Percentiles rank a stretch among this genome's conserved stretches.
These are phyloP conservation scores for Leptothorax acervorum DNA, from an alignment of 2,888 invertebrate genomes.

Conservation along the genomic window DNA sequence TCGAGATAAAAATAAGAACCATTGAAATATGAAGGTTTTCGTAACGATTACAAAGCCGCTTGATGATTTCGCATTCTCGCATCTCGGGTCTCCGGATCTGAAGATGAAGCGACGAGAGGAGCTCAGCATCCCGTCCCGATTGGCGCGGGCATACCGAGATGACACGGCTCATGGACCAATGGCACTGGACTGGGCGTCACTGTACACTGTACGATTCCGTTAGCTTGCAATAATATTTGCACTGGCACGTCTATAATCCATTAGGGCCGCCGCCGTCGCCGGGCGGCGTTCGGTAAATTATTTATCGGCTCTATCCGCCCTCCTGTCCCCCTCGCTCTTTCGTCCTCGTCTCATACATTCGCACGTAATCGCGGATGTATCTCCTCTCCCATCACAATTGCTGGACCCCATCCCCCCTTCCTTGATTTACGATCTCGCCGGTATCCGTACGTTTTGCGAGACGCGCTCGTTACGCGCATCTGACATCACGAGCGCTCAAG, in stretches of 20 bases:
- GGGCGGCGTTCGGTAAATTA: constrained; percentile 73
- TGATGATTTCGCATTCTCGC: constrained; percentile 20
- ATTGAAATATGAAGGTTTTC: background rate
- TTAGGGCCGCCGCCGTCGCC: constrained; percentile 64
- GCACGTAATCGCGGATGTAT: constrained; percentile 1
- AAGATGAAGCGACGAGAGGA: background rate
- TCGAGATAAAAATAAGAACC: background rate
- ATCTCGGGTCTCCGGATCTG: background rate
- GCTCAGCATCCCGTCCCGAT: constrained; percentile 60
- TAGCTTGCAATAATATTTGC: constrained; percentile 79
- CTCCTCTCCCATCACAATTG: background rate
- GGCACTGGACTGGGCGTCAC: constrained; percentile 64
- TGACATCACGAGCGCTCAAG: constrained; percentile 54
- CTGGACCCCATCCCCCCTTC: background rate
- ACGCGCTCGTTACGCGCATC: constrained; percentile 32
- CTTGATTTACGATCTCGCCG: constrained; percentile 65
- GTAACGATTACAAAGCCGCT: constrained; percentile 7
- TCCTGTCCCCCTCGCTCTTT: background rate
- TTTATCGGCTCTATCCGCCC: constrained; percentile 71
- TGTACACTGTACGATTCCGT: constrained; percentile 56
- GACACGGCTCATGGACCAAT: constrained; percentile 72
- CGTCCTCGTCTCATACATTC: background rate
- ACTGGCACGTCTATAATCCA: constrained; percentile 74
- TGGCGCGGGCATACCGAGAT: constrained; percentile 64
- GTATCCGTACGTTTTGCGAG: constrained; percentile 58